These are phyloP conservation scores for Dolichotis patagonum DNA, from an alignment of 2,113 vertebrate species.

Conservation along the genomic window DNA sequence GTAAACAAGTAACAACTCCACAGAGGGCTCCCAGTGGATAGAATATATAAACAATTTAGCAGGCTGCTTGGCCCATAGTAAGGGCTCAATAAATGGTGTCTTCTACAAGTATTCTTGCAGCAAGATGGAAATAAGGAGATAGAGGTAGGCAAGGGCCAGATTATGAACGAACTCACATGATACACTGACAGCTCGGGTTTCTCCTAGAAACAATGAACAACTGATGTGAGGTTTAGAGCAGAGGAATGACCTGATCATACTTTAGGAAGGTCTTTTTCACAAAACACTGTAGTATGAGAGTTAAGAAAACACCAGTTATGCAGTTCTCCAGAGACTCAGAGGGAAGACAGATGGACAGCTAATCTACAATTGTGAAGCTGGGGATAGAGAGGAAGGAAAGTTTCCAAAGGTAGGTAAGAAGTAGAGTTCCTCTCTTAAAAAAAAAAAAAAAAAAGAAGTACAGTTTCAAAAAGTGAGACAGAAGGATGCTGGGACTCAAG, in stretches of 20 bases:
- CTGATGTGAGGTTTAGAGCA: not conserved
- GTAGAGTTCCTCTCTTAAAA: not conserved
- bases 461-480: not conserved
- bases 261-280: not conserved
- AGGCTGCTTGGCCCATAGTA: not conserved
- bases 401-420: not conserved
- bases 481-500: not conserved
- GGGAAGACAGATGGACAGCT: not conserved
- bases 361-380: not conserved
- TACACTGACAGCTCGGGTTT: not conserved
- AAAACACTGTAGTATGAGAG: constrained; percentile 6
- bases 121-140: not conserved
- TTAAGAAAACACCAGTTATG: not conserved
- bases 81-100: not conserved
- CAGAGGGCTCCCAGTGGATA: not conserved
- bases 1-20: constrained; percentile 50
- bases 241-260: not conserved
- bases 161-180: not conserved
- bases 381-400: not conserved
- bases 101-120: constrained; percentile 24
- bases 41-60: constrained; percentile 25
- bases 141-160: not conserved
- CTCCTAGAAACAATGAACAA: not conserved
- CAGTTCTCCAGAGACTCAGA: not conserved
- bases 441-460: not conserved